Conservation (phyloP, 2,797 vertebrate species). For the Siniperca scherzeri region DNA sequence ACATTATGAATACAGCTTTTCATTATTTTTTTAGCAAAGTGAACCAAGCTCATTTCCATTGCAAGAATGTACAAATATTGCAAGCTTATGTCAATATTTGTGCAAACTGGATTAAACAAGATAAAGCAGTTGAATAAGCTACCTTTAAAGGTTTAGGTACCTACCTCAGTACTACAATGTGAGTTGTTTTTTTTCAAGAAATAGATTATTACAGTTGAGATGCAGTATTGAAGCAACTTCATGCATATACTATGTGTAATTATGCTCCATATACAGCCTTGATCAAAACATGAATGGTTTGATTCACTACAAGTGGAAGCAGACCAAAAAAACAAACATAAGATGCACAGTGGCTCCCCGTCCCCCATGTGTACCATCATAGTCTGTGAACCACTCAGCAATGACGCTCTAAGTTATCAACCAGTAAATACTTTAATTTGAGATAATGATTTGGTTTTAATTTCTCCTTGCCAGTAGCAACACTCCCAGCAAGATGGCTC, state of each 20-base stretch:
- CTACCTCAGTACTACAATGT: slow-evolving; percentile 44
- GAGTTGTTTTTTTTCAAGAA: slow-evolving; percentile 35
- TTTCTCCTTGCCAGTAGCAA: slow-evolving; percentile 87
- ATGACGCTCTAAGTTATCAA: slow-evolving; percentile 52
- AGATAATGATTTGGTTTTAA: slow-evolving; percentile 73
- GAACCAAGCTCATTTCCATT: slow-evolving; percentile 57
- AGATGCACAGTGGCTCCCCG: slow-evolving; percentile 73
- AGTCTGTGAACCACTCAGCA: slow-evolving; percentile 79
- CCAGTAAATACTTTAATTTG: slow-evolving; percentile 66
- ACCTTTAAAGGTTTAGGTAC: slow-evolving; percentile 26
- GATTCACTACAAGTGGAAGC: slow-evolving; percentile 74
- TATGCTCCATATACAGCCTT: slow-evolving; percentile 69
- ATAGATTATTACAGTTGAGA: slow-evolving; percentile 58
- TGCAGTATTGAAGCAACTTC: slow-evolving; percentile 66
- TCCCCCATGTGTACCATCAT: slow-evolving; percentile 66
- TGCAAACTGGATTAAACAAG: slow-evolving; percentile 60
- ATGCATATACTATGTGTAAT: slow-evolving; percentile 75
- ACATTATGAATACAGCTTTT: slow-evolving; percentile 43
- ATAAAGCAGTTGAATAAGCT: slow-evolving; percentile 62
- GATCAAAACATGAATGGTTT: slow-evolving; percentile 58
- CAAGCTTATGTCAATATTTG: slow-evolving; percentile 60
- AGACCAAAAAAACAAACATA: slow-evolving; percentile 55
- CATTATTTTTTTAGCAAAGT: slow-evolving; percentile 54
- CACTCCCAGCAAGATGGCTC: slow-evolving; percentile 85
- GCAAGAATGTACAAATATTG: slow-evolving; percentile 66